A percentile compares a stretch with the other conserved stretches of the same genome.
Conservation (phyloP, 2,888 invertebrate genomes). For the Watsonalla binaria region DNA sequence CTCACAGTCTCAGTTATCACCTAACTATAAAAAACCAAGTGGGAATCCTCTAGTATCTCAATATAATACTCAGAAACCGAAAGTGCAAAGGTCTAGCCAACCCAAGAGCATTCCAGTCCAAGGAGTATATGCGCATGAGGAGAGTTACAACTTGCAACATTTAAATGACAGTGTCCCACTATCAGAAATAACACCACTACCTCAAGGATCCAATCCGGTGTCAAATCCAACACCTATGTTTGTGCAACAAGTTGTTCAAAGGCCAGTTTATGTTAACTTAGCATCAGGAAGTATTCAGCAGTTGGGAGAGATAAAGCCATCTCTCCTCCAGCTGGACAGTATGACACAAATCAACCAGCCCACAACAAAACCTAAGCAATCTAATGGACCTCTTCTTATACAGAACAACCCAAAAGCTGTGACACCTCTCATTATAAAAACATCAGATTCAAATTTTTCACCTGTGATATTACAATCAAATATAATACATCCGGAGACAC, state of each 20-base stretch:
- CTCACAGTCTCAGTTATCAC: conserved; percentile 50
- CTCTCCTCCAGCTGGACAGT: conserved; percentile 50
- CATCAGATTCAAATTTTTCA: conserved; percentile 63
- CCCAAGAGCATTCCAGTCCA: conserved; percentile 50
- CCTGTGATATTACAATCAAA: conserved; percentile 84
- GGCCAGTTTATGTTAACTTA: conserved; percentile 65
- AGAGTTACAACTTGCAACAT: conserved; percentile 47
- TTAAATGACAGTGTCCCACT: conserved; percentile 37
- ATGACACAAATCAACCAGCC: conserved; percentile 40
- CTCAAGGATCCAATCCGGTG: conserved; percentile 40
- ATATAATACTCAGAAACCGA: conserved; percentile 42
- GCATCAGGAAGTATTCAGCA: conserved; percentile 53
- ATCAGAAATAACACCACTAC: conserved; percentile 44
- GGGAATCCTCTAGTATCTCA: conserved; percentile 67
- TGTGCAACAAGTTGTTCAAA: conserved; percentile 64
- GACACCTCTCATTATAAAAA: conserved; percentile 64
- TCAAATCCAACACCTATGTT: conserved; percentile 55
- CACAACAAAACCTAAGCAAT: conserved; percentile 33
- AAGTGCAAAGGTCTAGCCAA: conserved; percentile 27
- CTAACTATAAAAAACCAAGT: conserved; percentile 38
- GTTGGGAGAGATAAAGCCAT: conserved; percentile 44
- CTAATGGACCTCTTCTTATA: conserved; percentile 52
- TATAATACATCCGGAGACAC: conserved; percentile 72
- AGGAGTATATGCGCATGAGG: conserved; percentile 48
- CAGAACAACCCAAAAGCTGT: conserved; percentile 59